Percentiles rank a stretch among this genome's conserved stretches.
Conservation (phyloP, 2,888 invertebrate genomes). For the Drosophila lutescens region DNA sequence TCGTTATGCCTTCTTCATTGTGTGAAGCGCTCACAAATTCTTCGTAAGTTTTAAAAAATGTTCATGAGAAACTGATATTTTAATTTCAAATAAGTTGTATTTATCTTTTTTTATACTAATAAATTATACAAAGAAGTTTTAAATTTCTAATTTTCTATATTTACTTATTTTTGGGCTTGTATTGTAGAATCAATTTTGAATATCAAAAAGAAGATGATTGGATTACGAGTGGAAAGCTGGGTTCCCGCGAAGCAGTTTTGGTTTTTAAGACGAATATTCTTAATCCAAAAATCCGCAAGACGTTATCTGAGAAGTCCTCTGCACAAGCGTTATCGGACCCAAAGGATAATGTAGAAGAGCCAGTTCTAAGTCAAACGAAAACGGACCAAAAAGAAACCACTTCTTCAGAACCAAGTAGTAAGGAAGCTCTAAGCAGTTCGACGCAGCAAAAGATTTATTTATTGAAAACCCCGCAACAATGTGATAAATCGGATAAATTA, state of each 20-base stretch:
- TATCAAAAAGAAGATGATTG: slow-evolving; percentile 82
- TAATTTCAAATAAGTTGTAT: too few species aligned
- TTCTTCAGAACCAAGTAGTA: slow-evolving; percentile 25
- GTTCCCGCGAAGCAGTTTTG: slow-evolving; percentile 88
- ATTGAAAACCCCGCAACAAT: slow-evolving; percentile 35
- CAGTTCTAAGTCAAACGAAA: slow-evolving; percentile 4
- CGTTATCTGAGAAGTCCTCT: slow-evolving; percentile 37
- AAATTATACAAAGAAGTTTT: too few species aligned
- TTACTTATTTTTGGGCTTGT: neutral
- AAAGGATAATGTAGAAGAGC: slow-evolving; percentile 28
- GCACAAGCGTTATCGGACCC: slow-evolving; percentile 39
- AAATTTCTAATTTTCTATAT: neutral
- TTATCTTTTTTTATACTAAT: too few species aligned
- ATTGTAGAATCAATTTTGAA: slow-evolving; percentile 28
- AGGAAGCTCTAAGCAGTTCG: slow-evolving; percentile 22
- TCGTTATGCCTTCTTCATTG: slow-evolving; percentile 63
- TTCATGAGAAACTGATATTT: too few species aligned
- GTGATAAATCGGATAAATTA: slow-evolving; percentile 32
- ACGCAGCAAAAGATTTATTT: slow-evolving; percentile 46
- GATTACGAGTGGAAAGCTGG: slow-evolving; percentile 87
- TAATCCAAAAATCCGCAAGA: slow-evolving; percentile 77
- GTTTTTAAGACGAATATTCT: slow-evolving; percentile 88
- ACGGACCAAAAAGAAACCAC: slow-evolving; percentile 10
- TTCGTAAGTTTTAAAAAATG: slow-evolving; percentile 56
- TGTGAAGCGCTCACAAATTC: slow-evolving; percentile 41